phyloP scores from a whole-genome alignment of 1,140 invertebrate species.

The Drosophila rufa region DNA sequence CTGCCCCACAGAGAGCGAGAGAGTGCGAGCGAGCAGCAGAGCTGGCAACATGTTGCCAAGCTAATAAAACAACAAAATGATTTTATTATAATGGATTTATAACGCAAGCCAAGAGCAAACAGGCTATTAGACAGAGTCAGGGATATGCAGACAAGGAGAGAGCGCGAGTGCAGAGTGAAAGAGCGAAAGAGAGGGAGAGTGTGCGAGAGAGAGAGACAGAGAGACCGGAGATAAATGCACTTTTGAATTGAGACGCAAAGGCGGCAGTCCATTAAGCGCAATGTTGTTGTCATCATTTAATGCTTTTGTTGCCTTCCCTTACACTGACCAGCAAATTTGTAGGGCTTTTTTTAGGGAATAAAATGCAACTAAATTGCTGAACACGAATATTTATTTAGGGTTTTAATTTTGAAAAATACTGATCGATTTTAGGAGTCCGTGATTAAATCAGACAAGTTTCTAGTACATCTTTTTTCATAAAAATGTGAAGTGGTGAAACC shows the following conservation, averaged over 20 bases:
- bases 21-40: not conserved
- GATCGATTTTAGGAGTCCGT: too few relatives aligned
- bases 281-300: conserved; percentile 84
- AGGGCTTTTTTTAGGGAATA: not conserved
- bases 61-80: conserved; percentile 84
- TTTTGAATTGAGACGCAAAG: conserved; percentile 78
- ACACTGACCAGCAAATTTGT: not conserved
- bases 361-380: fast-evolving
- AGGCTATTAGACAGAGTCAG: conserved; percentile 42
- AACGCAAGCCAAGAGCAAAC: conserved; percentile 80
- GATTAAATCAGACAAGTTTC: too few relatives aligned
- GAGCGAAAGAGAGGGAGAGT: not conserved
- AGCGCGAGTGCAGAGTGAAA: conserved; percentile 1
- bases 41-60: conserved; percentile 78
- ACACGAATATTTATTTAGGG: not conserved
- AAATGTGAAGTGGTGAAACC: not conserved
- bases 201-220: conserved; percentile 6
- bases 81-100: conserved; percentile 85
- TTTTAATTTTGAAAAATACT: too few relatives aligned
- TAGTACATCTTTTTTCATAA: not conserved
- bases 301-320: conserved; percentile 74
- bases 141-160: conserved; percentile 14
- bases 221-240: conserved; percentile 53
- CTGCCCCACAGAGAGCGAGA: conserved; percentile 4
- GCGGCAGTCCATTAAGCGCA: conserved; percentile 81